These are phyloP conservation scores for Dicerorhinus sumatrensis DNA, from an alignment of 2,113 vertebrate genomes.

Conservation along the genomic window DNA sequence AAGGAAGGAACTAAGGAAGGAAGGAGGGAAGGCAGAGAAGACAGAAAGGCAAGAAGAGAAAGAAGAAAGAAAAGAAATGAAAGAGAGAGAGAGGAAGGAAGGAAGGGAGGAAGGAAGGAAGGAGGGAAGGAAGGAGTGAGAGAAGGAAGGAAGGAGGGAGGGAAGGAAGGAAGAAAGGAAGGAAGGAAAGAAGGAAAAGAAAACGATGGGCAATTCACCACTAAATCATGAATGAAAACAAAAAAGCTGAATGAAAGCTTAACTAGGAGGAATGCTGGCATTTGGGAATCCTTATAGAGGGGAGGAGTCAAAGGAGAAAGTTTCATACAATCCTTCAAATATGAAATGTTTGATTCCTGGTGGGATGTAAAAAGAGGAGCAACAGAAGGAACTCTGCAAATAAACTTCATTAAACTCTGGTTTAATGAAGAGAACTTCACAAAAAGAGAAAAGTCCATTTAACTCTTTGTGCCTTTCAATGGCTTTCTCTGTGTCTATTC, in stretches of 20 bases:
- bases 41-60: no score
- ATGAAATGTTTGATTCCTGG: neutral
- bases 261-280: neutral
- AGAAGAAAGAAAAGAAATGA: no score
- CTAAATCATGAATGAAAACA: conserved; percentile 19
- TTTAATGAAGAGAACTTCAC: conserved; percentile 1
- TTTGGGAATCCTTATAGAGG: neutral
- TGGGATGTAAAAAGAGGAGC: neutral
- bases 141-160: no score
- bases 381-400: neutral
- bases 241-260: conserved; percentile 29
- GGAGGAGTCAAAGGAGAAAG: neutral
- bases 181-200: neutral
- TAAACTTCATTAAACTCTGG: neutral
- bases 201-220: neutral
- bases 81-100: no score
- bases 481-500: neutral
- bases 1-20: no score
- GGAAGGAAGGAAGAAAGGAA: no score
- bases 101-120: no score
- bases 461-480: neutral
- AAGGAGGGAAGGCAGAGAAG: no score
- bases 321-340: neutral
- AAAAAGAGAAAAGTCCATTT: conserved; percentile 23
- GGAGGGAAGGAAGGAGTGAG: no score